phyloP scores from a whole-genome alignment of 2,113 vertebrate genomes.

The Corythoichthys intestinalis region DNA sequence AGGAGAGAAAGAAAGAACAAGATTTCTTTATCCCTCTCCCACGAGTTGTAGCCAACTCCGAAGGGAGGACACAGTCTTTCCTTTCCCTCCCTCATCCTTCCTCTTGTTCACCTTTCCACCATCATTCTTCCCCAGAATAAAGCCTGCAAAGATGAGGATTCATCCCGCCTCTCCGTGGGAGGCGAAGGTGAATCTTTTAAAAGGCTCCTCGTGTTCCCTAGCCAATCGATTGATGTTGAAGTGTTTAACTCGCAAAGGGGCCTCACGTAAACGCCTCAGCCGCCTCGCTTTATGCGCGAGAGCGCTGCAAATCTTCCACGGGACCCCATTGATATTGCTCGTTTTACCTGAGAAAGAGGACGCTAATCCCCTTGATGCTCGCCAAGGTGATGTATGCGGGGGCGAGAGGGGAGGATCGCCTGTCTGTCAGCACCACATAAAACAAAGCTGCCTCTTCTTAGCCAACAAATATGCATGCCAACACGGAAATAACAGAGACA shows the following conservation, averaged over 20 bases:
- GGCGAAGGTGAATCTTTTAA: conserved; percentile 48
- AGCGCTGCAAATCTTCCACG: conserved; percentile 22
- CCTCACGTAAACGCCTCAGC: conserved; percentile 30
- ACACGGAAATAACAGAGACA: conserved; percentile 8
- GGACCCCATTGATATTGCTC: conserved; percentile 47
- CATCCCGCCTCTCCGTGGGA: conserved; percentile 39
- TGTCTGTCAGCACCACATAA: conserved; percentile 55
- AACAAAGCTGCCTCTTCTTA: conserved; percentile 38
- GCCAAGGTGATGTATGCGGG: conserved; percentile 44
- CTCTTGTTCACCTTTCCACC: conserved; percentile 39
- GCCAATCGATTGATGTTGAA: conserved; percentile 50
- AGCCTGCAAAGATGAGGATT: conserved; percentile 31
- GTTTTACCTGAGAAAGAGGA: conserved; percentile 52
- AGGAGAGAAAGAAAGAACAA: neutral
- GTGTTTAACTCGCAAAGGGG: conserved; percentile 52
- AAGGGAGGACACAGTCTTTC: conserved; percentile 43
- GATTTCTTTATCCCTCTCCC: conserved; percentile 25
- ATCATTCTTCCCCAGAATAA: conserved; percentile 38
- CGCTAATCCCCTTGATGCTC: conserved; percentile 52
- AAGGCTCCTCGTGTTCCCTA: conserved; percentile 39
- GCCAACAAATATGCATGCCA: conserved; percentile 15
- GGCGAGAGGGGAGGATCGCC: conserved; percentile 48
- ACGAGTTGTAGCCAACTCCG: conserved; percentile 24
- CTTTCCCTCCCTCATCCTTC: conserved; percentile 36
- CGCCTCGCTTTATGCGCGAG: conserved; percentile 37